A percentile compares a stretch with the other conserved stretches of the same genome.
These are phyloP conservation scores for Gonioctena quinquepunctata DNA, from an alignment of 1,140 invertebrate genomes.

Conservation along the genomic window DNA sequence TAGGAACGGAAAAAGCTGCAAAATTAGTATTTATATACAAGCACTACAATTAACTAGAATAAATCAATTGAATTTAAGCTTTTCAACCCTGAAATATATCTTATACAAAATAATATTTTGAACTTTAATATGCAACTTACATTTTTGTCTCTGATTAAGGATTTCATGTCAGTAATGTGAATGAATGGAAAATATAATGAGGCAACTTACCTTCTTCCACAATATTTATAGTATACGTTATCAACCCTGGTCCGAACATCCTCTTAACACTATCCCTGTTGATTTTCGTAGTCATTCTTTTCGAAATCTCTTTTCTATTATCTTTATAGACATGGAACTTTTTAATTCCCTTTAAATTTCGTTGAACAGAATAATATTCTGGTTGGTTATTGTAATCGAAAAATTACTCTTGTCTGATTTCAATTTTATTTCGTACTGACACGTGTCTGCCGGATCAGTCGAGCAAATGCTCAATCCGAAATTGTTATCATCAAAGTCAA, in stretches of 20 bases:
- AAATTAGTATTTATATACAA: too few species aligned
- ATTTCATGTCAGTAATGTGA: too few species aligned
- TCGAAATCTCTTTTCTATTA: conserved; percentile 9
- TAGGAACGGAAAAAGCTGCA: too few species aligned
- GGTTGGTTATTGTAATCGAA: background rate
- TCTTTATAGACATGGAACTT: conserved; percentile 19
- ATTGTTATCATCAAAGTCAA: conserved; percentile 14
- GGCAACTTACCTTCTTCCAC: conserved; percentile 5
- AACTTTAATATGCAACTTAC: too few species aligned
- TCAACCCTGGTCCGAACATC: conserved; percentile 4
- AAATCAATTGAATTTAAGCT: too few species aligned
- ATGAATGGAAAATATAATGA: too few species aligned
- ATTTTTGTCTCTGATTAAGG: too few species aligned
- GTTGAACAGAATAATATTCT: conserved; percentile 12
- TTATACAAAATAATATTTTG: too few species aligned
- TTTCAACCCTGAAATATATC: too few species aligned
- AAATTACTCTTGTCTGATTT: conserved; percentile 11
- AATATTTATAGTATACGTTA: conserved; percentile 12
- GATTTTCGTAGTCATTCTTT: conserved; percentile 10
- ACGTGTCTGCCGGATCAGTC: background rate
- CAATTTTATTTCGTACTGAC: conserved; percentile 11
- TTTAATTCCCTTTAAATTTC: conserved; percentile 4
- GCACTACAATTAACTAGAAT: too few species aligned
- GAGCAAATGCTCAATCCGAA: conserved; percentile 9
- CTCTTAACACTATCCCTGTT: conserved; percentile 7